These are phyloP conservation scores for Diadegma fenestrale DNA, from an alignment of 2,888 invertebrate genomes.

Conservation along the genomic window DNA sequence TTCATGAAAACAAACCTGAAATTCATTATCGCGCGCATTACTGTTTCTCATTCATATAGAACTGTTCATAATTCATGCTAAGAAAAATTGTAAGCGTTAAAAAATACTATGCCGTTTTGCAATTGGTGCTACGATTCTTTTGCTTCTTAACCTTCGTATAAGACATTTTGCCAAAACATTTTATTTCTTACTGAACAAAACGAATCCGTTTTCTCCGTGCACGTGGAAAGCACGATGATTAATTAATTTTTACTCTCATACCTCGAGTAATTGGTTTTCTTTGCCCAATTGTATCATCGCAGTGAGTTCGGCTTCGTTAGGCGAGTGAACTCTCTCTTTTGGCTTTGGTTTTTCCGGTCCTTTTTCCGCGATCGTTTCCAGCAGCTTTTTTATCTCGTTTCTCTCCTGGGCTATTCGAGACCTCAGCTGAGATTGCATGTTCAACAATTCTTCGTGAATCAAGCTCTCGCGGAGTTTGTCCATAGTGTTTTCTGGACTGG, in stretches of 20 bases:
- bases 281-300: slow-evolving; percentile 86
- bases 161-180: too few relatives aligned
- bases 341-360: slow-evolving; percentile 76
- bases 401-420: slow-evolving; percentile 91
- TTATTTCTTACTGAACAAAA: too few relatives aligned
- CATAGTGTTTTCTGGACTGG: slow-evolving; percentile 74
- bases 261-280: slow-evolving; percentile 89
- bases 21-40: too few relatives aligned
- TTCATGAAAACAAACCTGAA: too few relatives aligned
- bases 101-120: too few relatives aligned
- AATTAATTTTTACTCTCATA: slow-evolving; percentile 60
- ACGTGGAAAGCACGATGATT: background rate
- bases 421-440: slow-evolving; percentile 89
- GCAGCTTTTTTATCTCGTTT: slow-evolving; percentile 89
- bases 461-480: slow-evolving; percentile 81
- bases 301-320: slow-evolving; percentile 86
- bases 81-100: too few relatives aligned
- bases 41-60: too few relatives aligned
- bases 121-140: too few relatives aligned
- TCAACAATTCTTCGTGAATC: slow-evolving; percentile 86
- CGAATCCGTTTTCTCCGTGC: too few relatives aligned
- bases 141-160: too few relatives aligned
- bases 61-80: too few relatives aligned
- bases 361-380: slow-evolving; percentile 77
- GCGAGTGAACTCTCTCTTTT: slow-evolving; percentile 79